Base-by-base conservation (phyloP, 1,140 invertebrate species). In the Harlomillsia oculata region DNA sequence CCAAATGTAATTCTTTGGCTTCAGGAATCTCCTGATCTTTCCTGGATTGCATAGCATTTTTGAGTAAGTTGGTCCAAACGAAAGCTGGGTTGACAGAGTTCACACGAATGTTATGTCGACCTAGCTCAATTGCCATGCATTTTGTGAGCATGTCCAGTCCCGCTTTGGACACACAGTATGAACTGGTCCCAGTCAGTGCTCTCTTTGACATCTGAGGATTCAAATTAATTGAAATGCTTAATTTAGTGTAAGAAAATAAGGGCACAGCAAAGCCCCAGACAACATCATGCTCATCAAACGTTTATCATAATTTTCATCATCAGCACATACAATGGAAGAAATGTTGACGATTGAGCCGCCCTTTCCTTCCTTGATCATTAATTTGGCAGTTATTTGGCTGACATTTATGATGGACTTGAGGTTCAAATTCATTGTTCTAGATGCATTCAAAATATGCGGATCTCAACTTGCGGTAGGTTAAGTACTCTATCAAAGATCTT, bases 291-390 rank as follows among this genome's bases (percentile, higher is more conserved):
- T n/a, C n/a, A n/a, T n/a, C n/a, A n/a, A n/a, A n/a, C n/a, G n/a
- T n/a, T n/a, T n/a, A n/a, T n/a, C n/a, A n/a, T n/a, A n/a, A n/a
- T n/a, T n/a, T n/a, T 21, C 34, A 51, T 29, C 4, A 4, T 14
- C 18, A 44, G 2, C 13, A 18, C 32, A 41, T 46, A 59, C 56
- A 13, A 60, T 21, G 13, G 89, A 93, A 0, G 90, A 94, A 14
- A 95, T 70, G 69, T 95, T 94, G 0, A 96, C 90, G 63, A 96
- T 90, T 37, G 81, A 75, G 30, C 90, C 87, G 41, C 78, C 75
- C 37, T 72, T 72, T 66, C 82, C 83, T 16, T 81, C 75, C 41
- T 80, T 72, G 16, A 89, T 77, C 80, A 90, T 82, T 65, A 79
- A 74, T 64, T 78, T 76, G 25, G 82, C 80, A 56, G 89, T 78